These are phyloP conservation scores for Bombus vancouverensis DNA, from an alignment of 1,140 invertebrate species.

Conservation along the genomic window DNA sequence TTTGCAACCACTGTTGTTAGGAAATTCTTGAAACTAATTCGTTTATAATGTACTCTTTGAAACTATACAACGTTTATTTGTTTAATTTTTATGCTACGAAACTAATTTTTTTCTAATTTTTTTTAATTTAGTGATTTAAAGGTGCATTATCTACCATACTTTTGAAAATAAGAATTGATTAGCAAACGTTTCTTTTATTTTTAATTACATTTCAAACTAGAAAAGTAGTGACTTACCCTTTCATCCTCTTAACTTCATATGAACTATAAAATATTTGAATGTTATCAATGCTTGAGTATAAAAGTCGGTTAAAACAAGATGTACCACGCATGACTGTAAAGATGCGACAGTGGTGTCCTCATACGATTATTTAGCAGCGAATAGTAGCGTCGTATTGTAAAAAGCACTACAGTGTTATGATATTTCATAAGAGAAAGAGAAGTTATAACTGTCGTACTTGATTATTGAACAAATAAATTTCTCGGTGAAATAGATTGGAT, in stretches of 20 bases:
- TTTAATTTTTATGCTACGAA: background rate
- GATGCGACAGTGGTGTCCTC: background rate
- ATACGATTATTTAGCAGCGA: background rate
- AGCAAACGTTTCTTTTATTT: background rate
- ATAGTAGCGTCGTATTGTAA: constrained; percentile 9
- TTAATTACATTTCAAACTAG: background rate
- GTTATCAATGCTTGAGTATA: background rate
- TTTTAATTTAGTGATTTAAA: background rate
- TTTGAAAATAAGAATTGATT: background rate
- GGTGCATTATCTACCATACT: background rate
- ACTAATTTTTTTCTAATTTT: background rate
- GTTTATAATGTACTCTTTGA: background rate
- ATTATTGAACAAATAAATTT: constrained; percentile 50
- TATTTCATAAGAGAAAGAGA: constrained; percentile 19
- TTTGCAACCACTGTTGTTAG: background rate
- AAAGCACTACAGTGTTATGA: constrained; percentile 10
- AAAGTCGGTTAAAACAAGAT: background rate
- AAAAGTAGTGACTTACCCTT: background rate
- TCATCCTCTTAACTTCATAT: background rate
- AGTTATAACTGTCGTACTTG: background rate
- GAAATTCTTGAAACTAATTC: background rate
- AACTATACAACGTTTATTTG: background rate
- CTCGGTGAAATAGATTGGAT: constrained; percentile 61
- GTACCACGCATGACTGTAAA: background rate
- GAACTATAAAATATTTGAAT: background rate